Evolutionary conservation across 2,888 invertebrate species (phyloP), one percentile per base, ranked within the genome.

Genomic region (Tenodera sinensis): DNA sequence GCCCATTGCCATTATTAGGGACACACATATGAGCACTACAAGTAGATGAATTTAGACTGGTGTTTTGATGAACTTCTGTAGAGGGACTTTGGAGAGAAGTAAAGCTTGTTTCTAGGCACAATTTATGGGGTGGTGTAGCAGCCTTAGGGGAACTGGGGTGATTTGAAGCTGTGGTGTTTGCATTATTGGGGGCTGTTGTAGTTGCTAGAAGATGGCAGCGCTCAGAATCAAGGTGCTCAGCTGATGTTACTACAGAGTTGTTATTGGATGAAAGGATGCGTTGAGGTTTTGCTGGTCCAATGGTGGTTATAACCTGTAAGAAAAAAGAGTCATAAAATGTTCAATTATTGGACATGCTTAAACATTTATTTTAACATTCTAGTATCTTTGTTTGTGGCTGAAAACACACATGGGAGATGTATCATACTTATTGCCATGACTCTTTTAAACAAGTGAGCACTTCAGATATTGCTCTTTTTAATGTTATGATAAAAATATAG

Each of bases 221-320:
- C 87, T 92, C 92, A 71, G 91, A 91, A 90, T 92, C 91, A 84
- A 93, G 93, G 89, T 93, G 92, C 87, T 94, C 93, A 88, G 92
- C 91, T 42, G 93, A 93, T 88, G 93, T 93, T 25, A 90, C 88
- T 34, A 86, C 83, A 15, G 90, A 89, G 81, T 90, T 91, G 83
- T 89, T 91, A 89, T 90, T 91, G 47, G 93, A 93, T 47, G 93
- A 54, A n/a, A 83, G 92, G 85, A 93, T 92, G 85, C 96, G 94
- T 92, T 96, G 96, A 20, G 97, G 97, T 93, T 97, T 97, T 90
- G 96, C 95, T 91, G 97, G 97, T 87, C 97, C 97, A 93, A 96
- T 95, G 92, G 96, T 95, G 91, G 96, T 96, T 95, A 96, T 95
- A 96, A 96, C 96, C 96, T 96, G 93, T 90, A 93, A 93, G 83